Base-by-base conservation (phyloP, 2,888 invertebrate genomes). In the Thyatira batis region DNA sequence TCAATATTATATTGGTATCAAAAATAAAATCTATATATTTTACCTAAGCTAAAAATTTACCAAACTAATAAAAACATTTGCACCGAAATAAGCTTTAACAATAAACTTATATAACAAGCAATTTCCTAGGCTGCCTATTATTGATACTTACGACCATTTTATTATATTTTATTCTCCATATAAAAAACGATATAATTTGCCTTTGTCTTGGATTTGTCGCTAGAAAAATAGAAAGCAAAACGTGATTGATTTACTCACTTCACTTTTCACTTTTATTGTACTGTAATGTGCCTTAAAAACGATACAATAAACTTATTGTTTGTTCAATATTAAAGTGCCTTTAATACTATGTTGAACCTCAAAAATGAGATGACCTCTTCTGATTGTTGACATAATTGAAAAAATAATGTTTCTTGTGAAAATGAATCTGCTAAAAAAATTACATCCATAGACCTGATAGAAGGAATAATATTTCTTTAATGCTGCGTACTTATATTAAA, bases 201-300 rank as follows among this genome's bases (percentile, higher is more conserved):
- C 23, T n/a, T 20, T 30, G 51, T 20, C 49, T 45, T 50, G 43
- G 39, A 6, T 58, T 57, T 53, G 56, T 59, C 54, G 52, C 55
- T 54, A 69, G 63, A 75, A 73, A 78, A 80, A 78, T 83, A 83
- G 89, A 89, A 89, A 89, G 88, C 77, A 78, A 80, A 73, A 72
- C 86, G 83, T 89, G 87, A 86, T 87, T 78, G 82, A 87, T 87
- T n/a, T 84, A 79, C 62, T 66, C 64, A 84, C 79, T 48, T 27
- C 20, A 48, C 46, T 27, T 89, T 89, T 87, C 86, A 85, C 88
- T 87, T 86, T 82, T 79, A 82, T 87, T 85, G 76, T 86, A 78
- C 72, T 69, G 60, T 53, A 65, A 61, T 63, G 61, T 60, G 63
- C 66, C 25, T 17, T 27, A 52, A 73, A 68, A 71, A 67, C 66